Evolutionary conservation across 2,797 vertebrate species (phyloP).

Genomic region (Haliaeetus vocifer): DNA sequence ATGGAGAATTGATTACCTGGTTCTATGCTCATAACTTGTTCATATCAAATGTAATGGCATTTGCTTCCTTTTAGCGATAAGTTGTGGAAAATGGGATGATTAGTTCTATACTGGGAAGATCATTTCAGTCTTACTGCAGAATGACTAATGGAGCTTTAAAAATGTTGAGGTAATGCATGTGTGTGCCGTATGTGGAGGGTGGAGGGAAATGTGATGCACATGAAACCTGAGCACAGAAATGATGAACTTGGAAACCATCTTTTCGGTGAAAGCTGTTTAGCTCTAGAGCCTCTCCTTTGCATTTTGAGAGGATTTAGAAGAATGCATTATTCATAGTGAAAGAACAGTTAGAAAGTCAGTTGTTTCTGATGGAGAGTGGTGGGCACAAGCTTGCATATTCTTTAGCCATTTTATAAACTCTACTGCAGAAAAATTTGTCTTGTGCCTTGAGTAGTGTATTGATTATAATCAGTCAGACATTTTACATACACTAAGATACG

Average conservation of each 20-base stretch:
- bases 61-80: not conserved
- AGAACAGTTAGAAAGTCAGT: not conserved
- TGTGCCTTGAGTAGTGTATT: not conserved
- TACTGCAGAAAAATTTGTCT: not conserved
- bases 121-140: not conserved
- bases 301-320: conserved; percentile 27
- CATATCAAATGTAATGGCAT: not conserved
- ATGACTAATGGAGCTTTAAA: not conserved
- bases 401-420: not conserved
- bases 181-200: not conserved
- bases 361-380: not conserved
- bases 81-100: not conserved
- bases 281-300: not conserved
- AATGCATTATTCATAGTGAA: not conserved
- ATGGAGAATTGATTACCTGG: not conserved
- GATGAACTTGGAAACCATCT: not conserved
- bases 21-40: not conserved
- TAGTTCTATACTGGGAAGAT: not conserved
- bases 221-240: not conserved
- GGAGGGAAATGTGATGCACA: not conserved
- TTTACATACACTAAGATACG: not conserved
- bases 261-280: not conserved
- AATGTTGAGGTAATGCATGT: not conserved
- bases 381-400: not conserved
- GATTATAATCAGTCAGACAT: not conserved